These are phyloP conservation scores for Taeniopygia guttata DNA, from an alignment of 2,797 vertebrate species.

Conservation along the genomic window DNA sequence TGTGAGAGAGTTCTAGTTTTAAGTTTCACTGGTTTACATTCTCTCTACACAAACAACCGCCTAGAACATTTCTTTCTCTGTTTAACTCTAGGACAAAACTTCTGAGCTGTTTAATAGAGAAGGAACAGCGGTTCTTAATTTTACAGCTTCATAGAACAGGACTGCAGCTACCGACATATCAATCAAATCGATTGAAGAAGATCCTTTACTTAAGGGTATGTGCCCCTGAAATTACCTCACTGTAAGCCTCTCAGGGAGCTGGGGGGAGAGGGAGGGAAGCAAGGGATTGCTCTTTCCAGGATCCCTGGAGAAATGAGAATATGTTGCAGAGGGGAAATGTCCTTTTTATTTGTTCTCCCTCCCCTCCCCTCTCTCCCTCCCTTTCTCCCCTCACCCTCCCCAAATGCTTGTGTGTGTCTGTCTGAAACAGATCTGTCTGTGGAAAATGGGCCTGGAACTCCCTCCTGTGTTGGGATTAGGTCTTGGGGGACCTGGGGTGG, in stretches of 20 bases:
- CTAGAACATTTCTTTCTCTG: background rate
- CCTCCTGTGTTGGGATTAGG: slow-evolving; percentile 59
- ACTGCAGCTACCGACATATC: background rate
- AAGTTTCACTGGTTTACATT: background rate
- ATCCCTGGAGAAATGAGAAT: slow-evolving; percentile 50
- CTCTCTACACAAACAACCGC: background rate
- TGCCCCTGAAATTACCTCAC: slow-evolving; percentile 49
- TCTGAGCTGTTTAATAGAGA: background rate
- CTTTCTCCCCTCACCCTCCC: background rate
- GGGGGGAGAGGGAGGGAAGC: background rate
- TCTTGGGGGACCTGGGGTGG: slow-evolving; percentile 81
- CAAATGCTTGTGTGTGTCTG: background rate
- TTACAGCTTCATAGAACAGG: background rate
- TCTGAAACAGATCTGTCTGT: slow-evolving; percentile 56
- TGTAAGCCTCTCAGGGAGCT: background rate
- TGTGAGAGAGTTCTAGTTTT: background rate
- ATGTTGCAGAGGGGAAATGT: slow-evolving; percentile 5
- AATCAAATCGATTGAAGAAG: slow-evolving; percentile 35
- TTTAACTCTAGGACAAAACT: background rate
- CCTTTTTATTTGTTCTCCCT: background rate
- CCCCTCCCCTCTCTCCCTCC: background rate
- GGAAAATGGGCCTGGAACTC: slow-evolving; percentile 69
- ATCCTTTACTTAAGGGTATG: slow-evolving; percentile 40
- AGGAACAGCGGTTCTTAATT: background rate
- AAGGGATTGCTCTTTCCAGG: slow-evolving; percentile 13